These are phyloP conservation scores for Eupleurogrammus muticus DNA, from an alignment of 2,797 vertebrate species.

Conservation along the genomic window DNA sequence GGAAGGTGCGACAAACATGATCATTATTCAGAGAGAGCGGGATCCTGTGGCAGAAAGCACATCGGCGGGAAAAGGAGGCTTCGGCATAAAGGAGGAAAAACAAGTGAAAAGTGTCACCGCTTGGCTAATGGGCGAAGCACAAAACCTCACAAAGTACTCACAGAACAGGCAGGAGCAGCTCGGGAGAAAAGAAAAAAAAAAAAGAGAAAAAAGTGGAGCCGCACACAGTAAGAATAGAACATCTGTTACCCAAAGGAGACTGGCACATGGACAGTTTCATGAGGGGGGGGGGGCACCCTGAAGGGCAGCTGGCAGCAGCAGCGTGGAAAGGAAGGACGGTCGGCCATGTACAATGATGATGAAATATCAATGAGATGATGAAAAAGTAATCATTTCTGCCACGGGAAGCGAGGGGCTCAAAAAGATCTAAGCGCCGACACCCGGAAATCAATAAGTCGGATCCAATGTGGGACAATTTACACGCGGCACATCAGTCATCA, in stretches of 20 bases:
- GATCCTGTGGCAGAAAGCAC: slow-evolving; percentile 27
- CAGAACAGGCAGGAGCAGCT: slow-evolving; percentile 8
- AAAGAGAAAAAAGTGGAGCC: slow-evolving; percentile 27
- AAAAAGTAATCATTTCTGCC: slow-evolving; percentile 85
- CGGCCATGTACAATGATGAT: slow-evolving; percentile 71
- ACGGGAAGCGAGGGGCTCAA: slow-evolving; percentile 59
- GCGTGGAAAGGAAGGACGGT: slow-evolving; percentile 61
- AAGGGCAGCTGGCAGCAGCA: slow-evolving; percentile 65
- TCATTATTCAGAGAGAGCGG: slow-evolving; percentile 46
- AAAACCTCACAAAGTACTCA: slow-evolving; percentile 29
- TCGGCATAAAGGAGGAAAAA: slow-evolving; percentile 41
- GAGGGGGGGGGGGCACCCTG: slow-evolving; percentile 68
- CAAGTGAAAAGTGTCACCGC: slow-evolving; percentile 34
- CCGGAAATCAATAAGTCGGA: slow-evolving; percentile 83
- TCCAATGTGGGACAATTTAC: slow-evolving; percentile 83
- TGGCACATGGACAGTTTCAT: slow-evolving; percentile 63
- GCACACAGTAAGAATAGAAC: slow-evolving; percentile 33
- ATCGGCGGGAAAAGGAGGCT: slow-evolving; percentile 17
- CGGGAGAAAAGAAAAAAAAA: too few species aligned
- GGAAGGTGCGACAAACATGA: slow-evolving; percentile 34
- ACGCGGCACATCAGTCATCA: slow-evolving; percentile 79
- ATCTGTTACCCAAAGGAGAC: slow-evolving; percentile 48
- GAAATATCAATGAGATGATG: slow-evolving; percentile 83
- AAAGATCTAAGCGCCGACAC: slow-evolving; percentile 72
- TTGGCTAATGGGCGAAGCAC: slow-evolving; percentile 28